A percentile compares a stretch with the other conserved stretches of the same genome.
phyloP scores from a whole-genome alignment of 2,797 vertebrate genomes.

The Anguilla anguilla region DNA sequence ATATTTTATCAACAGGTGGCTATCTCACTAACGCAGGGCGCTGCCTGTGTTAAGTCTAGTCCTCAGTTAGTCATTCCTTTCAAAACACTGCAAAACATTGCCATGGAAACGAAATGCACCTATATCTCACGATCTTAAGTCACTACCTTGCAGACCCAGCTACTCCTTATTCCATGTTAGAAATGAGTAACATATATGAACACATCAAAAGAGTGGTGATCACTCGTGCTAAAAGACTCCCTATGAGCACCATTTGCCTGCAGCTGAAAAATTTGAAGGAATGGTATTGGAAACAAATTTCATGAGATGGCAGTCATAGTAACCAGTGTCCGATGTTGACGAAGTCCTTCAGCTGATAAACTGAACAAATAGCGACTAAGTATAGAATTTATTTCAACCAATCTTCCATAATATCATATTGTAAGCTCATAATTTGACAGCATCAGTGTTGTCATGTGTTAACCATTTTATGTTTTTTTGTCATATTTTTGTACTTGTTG shows the following conservation, averaged over 20 bases:
- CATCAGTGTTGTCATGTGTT: not conserved
- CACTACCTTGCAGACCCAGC: no score
- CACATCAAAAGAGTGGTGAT: not conserved
- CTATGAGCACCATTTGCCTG: not conserved
- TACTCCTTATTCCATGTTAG: not conserved
- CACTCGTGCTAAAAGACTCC: not conserved
- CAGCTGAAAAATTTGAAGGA: not conserved
- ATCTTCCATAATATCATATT: no score
- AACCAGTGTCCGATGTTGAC: not conserved
- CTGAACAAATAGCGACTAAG: not conserved
- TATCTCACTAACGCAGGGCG: not conserved
- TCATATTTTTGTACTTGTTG: not conserved
- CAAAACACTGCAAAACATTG: conserved; percentile 37
- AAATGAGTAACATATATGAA: not conserved
- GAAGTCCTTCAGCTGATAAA: not conserved
- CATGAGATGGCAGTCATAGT: no score
- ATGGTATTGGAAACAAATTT: not conserved
- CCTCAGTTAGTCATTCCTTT: conserved; percentile 20
- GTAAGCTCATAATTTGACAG: not conserved
- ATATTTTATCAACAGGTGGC: conserved; percentile 21
- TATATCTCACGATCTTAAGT: not conserved
- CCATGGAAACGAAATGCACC: conserved; percentile 29
- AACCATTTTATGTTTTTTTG: not conserved
- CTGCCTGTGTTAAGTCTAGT: not conserved
- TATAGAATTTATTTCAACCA: not conserved